phyloP scores from a whole-genome alignment of 2,888 invertebrate species.

The Nudaria mundana region DNA sequence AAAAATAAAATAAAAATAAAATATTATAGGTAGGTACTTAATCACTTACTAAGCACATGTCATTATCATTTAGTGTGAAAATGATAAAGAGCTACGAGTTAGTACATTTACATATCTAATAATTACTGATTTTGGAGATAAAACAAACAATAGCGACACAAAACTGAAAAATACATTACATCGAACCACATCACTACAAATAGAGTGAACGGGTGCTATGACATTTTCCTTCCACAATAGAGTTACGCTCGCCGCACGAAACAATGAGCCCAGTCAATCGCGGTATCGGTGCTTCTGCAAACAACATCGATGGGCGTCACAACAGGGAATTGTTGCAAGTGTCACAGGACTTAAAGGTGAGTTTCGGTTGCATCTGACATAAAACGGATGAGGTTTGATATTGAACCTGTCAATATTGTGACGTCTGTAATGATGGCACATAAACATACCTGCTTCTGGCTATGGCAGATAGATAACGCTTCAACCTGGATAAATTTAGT shows the following conservation, averaged over 20 bases:
- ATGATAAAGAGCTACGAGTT: no score
- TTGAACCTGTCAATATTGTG: constrained; percentile 40
- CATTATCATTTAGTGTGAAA: no score
- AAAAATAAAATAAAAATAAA: no score
- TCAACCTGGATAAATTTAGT: no score
- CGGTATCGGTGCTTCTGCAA: constrained; percentile 51
- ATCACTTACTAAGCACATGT: no score
- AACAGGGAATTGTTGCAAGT: constrained; percentile 39
- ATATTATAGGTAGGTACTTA: no score
- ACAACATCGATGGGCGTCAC: constrained; percentile 39
- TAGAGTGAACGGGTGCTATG: constrained; percentile 25
- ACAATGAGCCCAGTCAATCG: constrained; percentile 61
- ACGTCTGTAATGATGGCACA: constrained; percentile 13
- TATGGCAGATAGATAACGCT: no score
- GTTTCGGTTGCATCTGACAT: constrained; percentile 41
- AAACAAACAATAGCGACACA: neutral
- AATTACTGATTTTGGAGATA: neutral
- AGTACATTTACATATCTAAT: no score
- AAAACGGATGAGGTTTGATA: constrained; percentile 33
- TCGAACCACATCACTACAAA: constrained; percentile 16
- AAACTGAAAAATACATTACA: constrained; percentile 19
- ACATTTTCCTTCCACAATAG: constrained; percentile 52
- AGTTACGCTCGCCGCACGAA: constrained; percentile 42
- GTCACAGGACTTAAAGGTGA: constrained; percentile 36
- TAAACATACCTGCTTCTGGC: no score